Percentiles rank a stretch among this genome's conserved stretches.
phyloP scores from a whole-genome alignment of 2,113 vertebrate genomes.

The Phaethon lepturus region DNA sequence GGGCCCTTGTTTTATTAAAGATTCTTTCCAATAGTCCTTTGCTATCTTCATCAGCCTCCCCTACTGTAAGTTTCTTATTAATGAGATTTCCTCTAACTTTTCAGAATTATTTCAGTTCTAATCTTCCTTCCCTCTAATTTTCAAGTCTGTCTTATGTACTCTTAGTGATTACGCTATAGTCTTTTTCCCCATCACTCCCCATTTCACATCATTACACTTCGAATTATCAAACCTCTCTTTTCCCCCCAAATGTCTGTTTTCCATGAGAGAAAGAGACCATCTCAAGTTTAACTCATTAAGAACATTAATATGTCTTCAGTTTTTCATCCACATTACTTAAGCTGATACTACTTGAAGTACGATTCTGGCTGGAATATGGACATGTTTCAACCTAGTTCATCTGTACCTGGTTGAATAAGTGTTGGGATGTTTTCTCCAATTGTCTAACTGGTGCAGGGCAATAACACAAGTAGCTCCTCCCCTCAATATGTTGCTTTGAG shows the following conservation, averaged over 20 bases:
- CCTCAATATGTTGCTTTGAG: not conserved
- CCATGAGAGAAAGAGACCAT: not conserved
- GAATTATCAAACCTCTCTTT: not conserved
- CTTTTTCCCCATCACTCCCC: not conserved
- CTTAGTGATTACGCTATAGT: not conserved
- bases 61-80: not conserved
- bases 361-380: not conserved
- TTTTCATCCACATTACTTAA: not conserved
- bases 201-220: not conserved
- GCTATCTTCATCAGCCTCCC: not conserved
- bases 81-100: not conserved
- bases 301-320: not conserved
- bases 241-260: not conserved
- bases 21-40: not conserved
- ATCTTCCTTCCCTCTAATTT: not conserved
- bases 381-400: not conserved
- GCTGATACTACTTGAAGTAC: not conserved
- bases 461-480: not conserved
- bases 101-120: not conserved
- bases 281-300: not conserved
- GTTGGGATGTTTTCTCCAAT: not conserved
- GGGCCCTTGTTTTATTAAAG: not conserved
- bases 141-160: not conserved
- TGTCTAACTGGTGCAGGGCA: not conserved
- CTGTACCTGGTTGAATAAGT: not conserved